phyloP scores from a whole-genome alignment of 2,888 invertebrate genomes.

The Ceramica pisi region DNA sequence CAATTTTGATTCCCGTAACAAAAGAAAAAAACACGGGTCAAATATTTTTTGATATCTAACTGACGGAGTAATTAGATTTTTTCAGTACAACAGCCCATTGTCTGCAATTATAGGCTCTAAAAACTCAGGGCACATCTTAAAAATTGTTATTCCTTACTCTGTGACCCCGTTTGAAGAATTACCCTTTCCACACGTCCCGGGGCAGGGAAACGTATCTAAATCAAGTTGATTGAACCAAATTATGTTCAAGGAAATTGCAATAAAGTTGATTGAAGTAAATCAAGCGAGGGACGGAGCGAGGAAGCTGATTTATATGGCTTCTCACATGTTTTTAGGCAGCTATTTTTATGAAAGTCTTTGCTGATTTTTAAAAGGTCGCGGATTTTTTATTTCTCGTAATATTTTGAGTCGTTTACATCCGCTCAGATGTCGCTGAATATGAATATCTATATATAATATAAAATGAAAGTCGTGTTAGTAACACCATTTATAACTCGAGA shows the following conservation, averaged over 20 bases:
- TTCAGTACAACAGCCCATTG: no score
- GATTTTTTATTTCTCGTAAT: conserved; percentile 2
- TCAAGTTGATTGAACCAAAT: conserved; percentile 58
- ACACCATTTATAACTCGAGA: no score
- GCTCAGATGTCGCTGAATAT: no score
- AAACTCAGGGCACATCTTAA: not conserved
- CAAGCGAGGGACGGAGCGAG: conserved; percentile 35
- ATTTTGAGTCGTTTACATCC: conserved; percentile 5
- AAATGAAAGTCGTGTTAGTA: no score
- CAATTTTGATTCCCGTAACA: no score
- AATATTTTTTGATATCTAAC: no score
- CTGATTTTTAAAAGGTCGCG: conserved; percentile 6
- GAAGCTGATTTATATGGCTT: conserved; percentile 37
- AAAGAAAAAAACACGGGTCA: no score
- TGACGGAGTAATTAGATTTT: no score
- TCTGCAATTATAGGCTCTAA: not conserved
- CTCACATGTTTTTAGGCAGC: conserved; percentile 11
- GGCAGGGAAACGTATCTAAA: conserved; percentile 47
- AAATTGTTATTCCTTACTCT: not conserved
- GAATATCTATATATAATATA: no score
- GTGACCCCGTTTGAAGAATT: conserved; percentile 21
- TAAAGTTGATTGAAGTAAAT: conserved; percentile 54
- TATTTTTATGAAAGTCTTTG: not conserved
- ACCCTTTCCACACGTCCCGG: conserved; percentile 16
- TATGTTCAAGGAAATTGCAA: conserved; percentile 59